phyloP scores from a whole-genome alignment of 2,797 vertebrate species.

The Sciaenops ocellatus region DNA sequence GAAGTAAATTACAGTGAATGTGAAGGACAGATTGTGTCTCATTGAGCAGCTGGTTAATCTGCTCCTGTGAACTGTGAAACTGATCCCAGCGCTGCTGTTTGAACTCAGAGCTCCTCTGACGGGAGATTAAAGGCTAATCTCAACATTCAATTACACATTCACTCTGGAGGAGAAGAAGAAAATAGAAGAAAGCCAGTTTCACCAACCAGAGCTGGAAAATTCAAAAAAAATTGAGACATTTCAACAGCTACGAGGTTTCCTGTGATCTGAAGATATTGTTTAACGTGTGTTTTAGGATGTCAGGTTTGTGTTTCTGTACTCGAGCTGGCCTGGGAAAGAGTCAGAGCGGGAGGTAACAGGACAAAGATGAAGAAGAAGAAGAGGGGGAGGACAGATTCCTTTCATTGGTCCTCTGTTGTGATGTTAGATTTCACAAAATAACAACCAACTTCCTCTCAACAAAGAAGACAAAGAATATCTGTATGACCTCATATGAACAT shows the following conservation, averaged over 20 bases:
- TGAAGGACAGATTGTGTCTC: neutral
- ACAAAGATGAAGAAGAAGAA: no score
- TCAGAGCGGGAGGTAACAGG: neutral
- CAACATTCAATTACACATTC: conserved; percentile 33
- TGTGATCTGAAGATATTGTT: no score
- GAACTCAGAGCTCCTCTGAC: neutral
- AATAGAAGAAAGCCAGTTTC: no score
- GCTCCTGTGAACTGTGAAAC: conserved; percentile 32
- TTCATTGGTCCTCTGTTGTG: neutral
- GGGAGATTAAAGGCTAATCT: conserved; percentile 43
- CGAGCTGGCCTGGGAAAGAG: neutral
- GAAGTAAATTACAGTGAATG: neutral
- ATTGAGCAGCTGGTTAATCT: conserved; percentile 31
- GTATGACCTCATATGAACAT: no score
- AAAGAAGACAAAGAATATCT: neutral
- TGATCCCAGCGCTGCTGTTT: conserved; percentile 38
- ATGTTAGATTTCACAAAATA: conserved; percentile 1
- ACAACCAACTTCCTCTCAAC: neutral
- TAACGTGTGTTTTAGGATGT: neutral
- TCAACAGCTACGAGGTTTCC: no score
- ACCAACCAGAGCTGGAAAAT: no score
- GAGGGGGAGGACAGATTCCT: neutral
- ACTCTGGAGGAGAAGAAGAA: neutral
- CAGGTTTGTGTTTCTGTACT: neutral
- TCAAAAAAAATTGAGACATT: no score